Evolutionary conservation across 2,888 invertebrate species (phyloP).

Genomic region (Notodonta ziczac): DNA sequence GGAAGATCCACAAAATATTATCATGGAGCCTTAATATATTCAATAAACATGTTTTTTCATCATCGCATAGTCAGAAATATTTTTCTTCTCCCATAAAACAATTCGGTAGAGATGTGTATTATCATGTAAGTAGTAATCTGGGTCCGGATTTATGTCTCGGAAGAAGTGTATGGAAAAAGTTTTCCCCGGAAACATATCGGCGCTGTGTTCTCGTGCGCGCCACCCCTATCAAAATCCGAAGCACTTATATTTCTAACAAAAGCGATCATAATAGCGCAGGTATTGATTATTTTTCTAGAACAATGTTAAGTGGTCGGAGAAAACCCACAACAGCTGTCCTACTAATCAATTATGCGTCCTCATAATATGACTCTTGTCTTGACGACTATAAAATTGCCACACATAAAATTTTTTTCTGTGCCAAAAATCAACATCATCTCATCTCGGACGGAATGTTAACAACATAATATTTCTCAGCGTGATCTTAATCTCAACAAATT

Average conservation of each 20-base stretch:
- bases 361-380: conserved; percentile 73
- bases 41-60: conserved; percentile 33
- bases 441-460: conserved; percentile 75
- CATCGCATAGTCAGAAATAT: conserved; percentile 23
- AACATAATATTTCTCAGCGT: conserved; percentile 78
- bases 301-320: conserved; percentile 58
- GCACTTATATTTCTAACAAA: conserved; percentile 21
- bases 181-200: conserved; percentile 45
- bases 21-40: conserved; percentile 23
- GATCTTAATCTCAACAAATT: conserved; percentile 78
- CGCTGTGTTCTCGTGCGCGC: conserved; percentile 34
- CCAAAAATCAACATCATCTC: conserved; percentile 79
- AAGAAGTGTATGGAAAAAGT: conserved; percentile 68
- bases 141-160: conserved; percentile 62
- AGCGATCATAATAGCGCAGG: conserved; percentile 31
- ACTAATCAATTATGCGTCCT: conserved; percentile 75
- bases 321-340: conserved; percentile 72
- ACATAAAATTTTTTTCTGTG: conserved; percentile 71
- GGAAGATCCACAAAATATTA: conserved; percentile 25
- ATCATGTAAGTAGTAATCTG: conserved; percentile 53
- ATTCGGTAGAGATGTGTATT: conserved; percentile 36
- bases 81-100: conserved; percentile 33
- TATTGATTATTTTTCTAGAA: conserved; percentile 53
- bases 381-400: conserved; percentile 75
- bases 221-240: conserved; percentile 24